Evolutionary conservation across 2,888 invertebrate species (phyloP).

Genomic region (Heliconius aoede): DNA sequence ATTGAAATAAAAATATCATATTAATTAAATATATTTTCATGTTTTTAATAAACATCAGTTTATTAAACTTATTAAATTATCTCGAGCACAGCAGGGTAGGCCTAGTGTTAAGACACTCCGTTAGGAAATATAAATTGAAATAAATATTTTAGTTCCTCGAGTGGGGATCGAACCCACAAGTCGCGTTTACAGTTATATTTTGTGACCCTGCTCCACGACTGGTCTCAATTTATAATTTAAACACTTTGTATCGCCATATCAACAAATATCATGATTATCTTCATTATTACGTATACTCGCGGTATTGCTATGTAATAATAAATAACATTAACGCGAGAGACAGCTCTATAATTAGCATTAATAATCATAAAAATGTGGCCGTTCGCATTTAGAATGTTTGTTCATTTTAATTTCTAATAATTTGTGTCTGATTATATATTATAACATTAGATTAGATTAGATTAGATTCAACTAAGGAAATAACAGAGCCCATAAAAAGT

Average conservation of each 20-base stretch:
- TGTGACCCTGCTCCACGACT: no score
- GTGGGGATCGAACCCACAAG: no score
- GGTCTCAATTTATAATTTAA: no score
- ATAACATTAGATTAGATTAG: not conserved
- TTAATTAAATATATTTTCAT: no score
- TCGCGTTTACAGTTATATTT: no score
- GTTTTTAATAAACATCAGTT: no score
- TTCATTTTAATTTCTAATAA: not conserved
- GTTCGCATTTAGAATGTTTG: not conserved
- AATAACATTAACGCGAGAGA: not conserved
- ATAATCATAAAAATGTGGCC: not conserved
- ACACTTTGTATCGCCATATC: not conserved
- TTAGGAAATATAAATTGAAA: no score
- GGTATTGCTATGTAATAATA: not conserved
- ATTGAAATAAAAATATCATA: no score
- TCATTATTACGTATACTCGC: not conserved
- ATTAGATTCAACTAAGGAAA: not conserved
- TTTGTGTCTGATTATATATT: not conserved
- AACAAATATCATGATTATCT: not conserved
- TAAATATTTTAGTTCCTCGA: no score
- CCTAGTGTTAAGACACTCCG: no score
- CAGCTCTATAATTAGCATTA: not conserved
- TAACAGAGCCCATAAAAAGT: constrained; percentile 9
- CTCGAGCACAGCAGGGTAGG: no score
- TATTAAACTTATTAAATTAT: no score